These are phyloP conservation scores for Xestia sexstrigata DNA, from an alignment of 2,888 invertebrate species.

Conservation along the genomic window DNA sequence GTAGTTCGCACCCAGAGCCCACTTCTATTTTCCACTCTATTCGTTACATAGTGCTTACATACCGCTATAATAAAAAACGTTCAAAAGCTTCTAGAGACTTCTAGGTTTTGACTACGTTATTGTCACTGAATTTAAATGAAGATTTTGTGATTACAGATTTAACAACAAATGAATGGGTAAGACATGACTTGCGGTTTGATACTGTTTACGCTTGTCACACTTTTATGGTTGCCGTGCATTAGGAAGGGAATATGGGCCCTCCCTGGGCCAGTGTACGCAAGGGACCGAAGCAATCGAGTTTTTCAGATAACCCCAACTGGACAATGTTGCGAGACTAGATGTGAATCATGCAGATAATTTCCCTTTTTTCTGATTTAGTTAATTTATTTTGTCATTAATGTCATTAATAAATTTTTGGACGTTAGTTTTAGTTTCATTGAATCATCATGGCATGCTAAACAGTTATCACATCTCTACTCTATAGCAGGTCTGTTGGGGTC, in stretches of 20 bases:
- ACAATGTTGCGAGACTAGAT: constrained; percentile 73
- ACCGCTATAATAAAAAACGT: background rate
- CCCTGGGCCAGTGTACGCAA: constrained; percentile 77
- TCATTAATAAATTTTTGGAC: constrained; percentile 19
- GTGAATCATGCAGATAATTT: constrained; percentile 40
- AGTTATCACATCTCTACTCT: background rate
- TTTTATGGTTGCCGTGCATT: constrained; percentile 81
- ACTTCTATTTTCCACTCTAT: too few relatives aligned
- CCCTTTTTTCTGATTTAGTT: background rate
- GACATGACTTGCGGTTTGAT: constrained; percentile 75
- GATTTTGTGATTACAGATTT: constrained; percentile 24
- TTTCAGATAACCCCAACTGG: constrained; percentile 78
- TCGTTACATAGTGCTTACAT: too few relatives aligned
- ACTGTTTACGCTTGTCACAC: constrained; percentile 68
- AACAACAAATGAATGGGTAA: constrained; percentile 29
- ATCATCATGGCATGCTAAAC: background rate
- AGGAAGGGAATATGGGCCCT: constrained; percentile 72
- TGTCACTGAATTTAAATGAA: background rate
- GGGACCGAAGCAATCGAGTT: constrained; percentile 78
- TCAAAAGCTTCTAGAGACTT: background rate
- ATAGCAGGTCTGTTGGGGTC: too few relatives aligned
- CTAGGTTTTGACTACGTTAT: background rate
- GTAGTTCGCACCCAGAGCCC: too few relatives aligned
- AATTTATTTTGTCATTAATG: background rate
- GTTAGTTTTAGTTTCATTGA: constrained; percentile 13